These are phyloP conservation scores for Parotia lawesii DNA, from an alignment of 2,113 vertebrate species.

Conservation along the genomic window DNA sequence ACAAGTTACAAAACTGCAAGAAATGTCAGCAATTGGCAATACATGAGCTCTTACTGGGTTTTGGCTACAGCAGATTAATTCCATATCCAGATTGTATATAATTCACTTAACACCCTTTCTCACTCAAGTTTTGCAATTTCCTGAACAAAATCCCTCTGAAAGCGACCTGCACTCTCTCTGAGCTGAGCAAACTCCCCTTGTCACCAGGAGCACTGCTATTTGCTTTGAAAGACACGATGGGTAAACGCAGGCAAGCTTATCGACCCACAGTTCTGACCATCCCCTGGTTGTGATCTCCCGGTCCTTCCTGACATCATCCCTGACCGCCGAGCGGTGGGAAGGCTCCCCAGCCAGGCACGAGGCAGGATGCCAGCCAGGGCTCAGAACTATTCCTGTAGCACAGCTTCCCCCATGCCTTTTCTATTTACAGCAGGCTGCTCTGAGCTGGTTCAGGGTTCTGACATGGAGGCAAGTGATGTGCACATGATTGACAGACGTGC, in stretches of 20 bases:
- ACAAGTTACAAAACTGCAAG: neutral
- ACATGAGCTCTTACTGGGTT: neutral
- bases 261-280: neutral
- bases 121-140: slow-evolving; percentile 21
- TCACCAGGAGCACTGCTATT: neutral
- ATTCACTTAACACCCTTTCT: slow-evolving; percentile 24
- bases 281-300: neutral
- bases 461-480: neutral
- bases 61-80: slow-evolving; percentile 30
- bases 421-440: neutral
- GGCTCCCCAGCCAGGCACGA: neutral
- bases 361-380: neutral
- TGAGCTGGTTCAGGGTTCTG: neutral
- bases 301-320: neutral
- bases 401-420: neutral
- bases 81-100: slow-evolving; percentile 12
- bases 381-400: neutral
- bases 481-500: neutral
- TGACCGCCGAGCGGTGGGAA: accelerated
- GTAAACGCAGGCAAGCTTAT: neutral
- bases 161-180: neutral
- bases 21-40: neutral
- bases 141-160: neutral
- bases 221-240: neutral
- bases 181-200: neutral